These are phyloP conservation scores for Bucco capensis DNA, from an alignment of 2,113 vertebrate genomes.

Conservation along the genomic window DNA sequence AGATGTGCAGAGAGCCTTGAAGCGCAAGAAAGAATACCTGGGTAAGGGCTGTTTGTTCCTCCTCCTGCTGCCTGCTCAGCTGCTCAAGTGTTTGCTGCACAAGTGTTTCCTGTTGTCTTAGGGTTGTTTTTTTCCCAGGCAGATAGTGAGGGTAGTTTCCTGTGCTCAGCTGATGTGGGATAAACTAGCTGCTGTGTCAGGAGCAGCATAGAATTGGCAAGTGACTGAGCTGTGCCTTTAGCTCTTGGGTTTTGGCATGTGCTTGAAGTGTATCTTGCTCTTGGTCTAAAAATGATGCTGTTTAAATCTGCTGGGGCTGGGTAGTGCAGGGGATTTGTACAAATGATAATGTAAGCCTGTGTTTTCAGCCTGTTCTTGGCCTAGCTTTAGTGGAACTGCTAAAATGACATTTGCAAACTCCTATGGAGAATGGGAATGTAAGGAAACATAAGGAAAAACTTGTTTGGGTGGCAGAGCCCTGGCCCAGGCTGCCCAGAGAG, in stretches of 20 bases:
- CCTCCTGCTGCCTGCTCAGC: not conserved
- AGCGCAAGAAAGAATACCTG: conserved; percentile 88
- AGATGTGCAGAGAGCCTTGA: conserved; percentile 86
- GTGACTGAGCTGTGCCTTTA: accelerated
- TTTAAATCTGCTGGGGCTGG: not conserved
- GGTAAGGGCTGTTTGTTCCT: conserved; percentile 73
- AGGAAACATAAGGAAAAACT: too few species aligned
- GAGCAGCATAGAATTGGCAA: not conserved
- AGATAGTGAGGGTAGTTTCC: not conserved
- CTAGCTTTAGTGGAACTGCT: not conserved
- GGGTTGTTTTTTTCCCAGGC: not conserved
- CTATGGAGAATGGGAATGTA: not conserved
- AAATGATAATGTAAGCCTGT: not conserved
- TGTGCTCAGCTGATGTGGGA: accelerated
- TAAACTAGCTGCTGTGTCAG: not conserved
- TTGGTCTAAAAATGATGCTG: accelerated
- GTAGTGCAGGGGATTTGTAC: not conserved
- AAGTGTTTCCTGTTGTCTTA: not conserved
- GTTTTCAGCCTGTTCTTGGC: not conserved
- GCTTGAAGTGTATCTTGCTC: not conserved
- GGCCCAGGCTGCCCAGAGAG: too few species aligned
- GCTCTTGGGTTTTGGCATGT: accelerated
- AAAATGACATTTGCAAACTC: not conserved
- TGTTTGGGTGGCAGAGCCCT: too few species aligned
- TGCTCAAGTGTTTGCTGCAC: conserved; percentile 8